Percentiles rank a stretch among this genome's conserved stretches.
Conservation (phyloP, 2,888 invertebrate genomes). For the Malthinus flaveolus region DNA sequence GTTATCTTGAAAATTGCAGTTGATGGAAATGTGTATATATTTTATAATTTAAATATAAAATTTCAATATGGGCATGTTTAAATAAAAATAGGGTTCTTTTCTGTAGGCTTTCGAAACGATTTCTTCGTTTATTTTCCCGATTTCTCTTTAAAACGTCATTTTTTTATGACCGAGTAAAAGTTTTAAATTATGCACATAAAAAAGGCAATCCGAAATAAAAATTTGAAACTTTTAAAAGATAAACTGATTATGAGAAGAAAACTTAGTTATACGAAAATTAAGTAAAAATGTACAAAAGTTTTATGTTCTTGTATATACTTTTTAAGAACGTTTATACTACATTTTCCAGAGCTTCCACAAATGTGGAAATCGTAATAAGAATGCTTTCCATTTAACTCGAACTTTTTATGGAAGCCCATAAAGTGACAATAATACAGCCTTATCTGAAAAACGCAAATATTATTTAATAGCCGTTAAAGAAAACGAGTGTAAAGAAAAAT, state of each 20-base stretch:
- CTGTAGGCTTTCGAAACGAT: no score
- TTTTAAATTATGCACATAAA: slow-evolving; percentile 22
- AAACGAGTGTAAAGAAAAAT: slow-evolving; percentile 3
- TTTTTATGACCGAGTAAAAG: neutral
- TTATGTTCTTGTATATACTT: slow-evolving; percentile 41
- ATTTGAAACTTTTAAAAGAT: slow-evolving; percentile 28
- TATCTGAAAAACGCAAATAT: neutral
- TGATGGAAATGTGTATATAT: slow-evolving; percentile 41
- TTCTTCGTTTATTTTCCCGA: no score
- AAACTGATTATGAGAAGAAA: slow-evolving; percentile 48
- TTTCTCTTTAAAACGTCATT: no score
- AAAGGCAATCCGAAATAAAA: slow-evolving; percentile 18
- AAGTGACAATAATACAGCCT: neutral
- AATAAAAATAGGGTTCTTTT: neutral
- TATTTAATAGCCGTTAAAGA: neutral
- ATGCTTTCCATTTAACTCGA: neutral
- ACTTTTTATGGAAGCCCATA: neutral
- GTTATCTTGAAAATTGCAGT: slow-evolving; percentile 51
- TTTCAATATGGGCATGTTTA: slow-evolving; percentile 10
- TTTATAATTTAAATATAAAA: slow-evolving; percentile 38
- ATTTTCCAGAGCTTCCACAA: slow-evolving; percentile 29
- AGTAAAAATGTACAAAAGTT: slow-evolving; percentile 46
- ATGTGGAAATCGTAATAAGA: neutral
- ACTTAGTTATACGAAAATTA: slow-evolving; percentile 49
- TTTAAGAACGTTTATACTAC: slow-evolving; percentile 32